Evolutionary conservation across 2,888 invertebrate genomes (phyloP), one percentile per base, ranked within the genome.

Genomic region (Eristalis pertinax): DNA sequence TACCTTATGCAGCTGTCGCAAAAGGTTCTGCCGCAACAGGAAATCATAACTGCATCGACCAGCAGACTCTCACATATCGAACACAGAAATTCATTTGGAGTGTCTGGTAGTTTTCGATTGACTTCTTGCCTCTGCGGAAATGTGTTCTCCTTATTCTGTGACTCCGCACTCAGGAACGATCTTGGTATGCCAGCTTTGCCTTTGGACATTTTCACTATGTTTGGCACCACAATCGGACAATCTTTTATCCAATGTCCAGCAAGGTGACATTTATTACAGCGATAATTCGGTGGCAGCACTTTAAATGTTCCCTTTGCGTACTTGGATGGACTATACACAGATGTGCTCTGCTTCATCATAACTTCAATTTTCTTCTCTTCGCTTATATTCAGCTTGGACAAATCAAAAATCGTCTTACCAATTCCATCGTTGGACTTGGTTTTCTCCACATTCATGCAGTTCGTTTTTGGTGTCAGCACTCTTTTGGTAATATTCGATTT

Each of bases 291-390:
- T 8, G 32, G 32, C 32, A 32, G 50, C 1, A 22, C 29, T 26
- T 35, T 41, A 29, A n/a, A 5, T n/a, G 13, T 1, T 22, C 8
- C 43, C 38, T 56, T 58, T 1, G n/a, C 69, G 67, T 43, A 60
- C 60, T 32, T 60, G 56, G 50, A 50, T 22, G 58, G 68, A 62
- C 69, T 62, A 24, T 77, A 77, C 0, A 24, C 62, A 0, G 68
- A 43, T 10, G 76, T 62, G 32, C 76, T 77, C 35, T 68, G 76
- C 8, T 35, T 38, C 62, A 77, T 69, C 77, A 77, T 77, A 1
- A 77, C 50, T 50, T 63, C 63, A 50, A 77, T 77, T 29, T 77
- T 69, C 13, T 77, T 63, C n/a, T 69, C 77, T 50, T 77, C 69
- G 62, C 50, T 69, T 8, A 77, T 77, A 26, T 77, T 69, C 29